Percentiles rank a stretch among this genome's conserved stretches.
Evolutionary conservation across 1,140 invertebrate genomes (phyloP).

Genomic region (Sitobion miscanthi): DNA sequence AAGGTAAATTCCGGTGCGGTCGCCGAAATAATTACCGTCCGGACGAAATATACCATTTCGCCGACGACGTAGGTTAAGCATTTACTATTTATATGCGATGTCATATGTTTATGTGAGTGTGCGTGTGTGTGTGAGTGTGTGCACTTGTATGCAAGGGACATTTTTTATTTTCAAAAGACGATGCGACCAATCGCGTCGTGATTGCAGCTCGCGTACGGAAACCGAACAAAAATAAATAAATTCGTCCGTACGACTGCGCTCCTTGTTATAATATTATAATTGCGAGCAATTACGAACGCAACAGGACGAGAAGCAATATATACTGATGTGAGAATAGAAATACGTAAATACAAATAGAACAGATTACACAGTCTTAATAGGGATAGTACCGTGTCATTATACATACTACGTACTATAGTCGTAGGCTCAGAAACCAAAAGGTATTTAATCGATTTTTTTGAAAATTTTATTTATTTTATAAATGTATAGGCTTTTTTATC

Average conservation of each 20-base stretch:
- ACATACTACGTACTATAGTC: too few species aligned
- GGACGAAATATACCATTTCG: not conserved
- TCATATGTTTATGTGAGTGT: too few species aligned
- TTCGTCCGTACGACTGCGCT: not conserved
- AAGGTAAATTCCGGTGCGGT: slow-evolving; percentile 22
- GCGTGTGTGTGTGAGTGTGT: too few species aligned
- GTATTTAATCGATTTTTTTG: too few species aligned
- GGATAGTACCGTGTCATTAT: not conserved
- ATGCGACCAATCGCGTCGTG: not conserved
- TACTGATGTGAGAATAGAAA: not conserved
- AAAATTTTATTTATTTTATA: too few species aligned
- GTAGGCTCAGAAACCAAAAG: too few species aligned
- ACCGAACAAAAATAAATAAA: not conserved
- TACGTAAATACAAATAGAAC: not conserved
- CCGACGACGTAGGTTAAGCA: not conserved
- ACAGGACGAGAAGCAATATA: not conserved
- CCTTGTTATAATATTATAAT: not conserved
- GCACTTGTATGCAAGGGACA: not conserved
- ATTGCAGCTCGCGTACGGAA: not conserved
- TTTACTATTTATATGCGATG: too few species aligned
- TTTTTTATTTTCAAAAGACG: not conserved
- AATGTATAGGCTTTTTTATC: too few species aligned
- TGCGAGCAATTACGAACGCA: not conserved
- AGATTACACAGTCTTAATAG: not conserved
- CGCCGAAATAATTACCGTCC: not conserved